Evolutionary conservation across 2,797 vertebrate genomes (phyloP).

Genomic region (Chrosomus eos): DNA sequence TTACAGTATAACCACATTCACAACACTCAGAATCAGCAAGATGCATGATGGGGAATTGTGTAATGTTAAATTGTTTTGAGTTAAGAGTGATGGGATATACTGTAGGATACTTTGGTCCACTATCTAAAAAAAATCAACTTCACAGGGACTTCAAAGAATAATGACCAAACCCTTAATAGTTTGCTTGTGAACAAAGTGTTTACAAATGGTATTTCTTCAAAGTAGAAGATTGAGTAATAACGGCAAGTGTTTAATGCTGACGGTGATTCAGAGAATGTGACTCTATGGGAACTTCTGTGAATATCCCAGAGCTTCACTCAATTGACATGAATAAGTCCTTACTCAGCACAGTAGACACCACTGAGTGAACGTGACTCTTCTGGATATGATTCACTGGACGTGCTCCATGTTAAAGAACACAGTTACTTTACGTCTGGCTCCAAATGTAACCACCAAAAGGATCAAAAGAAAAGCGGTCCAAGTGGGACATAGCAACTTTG

Average conservation of each 20-base stretch:
- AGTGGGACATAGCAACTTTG: not conserved
- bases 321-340: constrained; percentile 41
- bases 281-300: constrained; percentile 52
- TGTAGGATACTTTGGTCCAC: not conserved
- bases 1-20: not conserved
- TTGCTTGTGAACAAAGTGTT: constrained; percentile 32
- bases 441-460: constrained; percentile 44
- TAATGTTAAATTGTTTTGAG: not conserved
- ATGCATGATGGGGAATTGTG: not conserved
- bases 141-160: not conserved
- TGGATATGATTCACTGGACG: constrained; percentile 50
- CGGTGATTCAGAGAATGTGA: constrained; percentile 25
- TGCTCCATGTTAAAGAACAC: constrained; percentile 39
- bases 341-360: constrained; percentile 56
- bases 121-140: constrained; percentile 4
- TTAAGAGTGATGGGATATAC: not conserved
- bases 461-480: constrained; percentile 49
- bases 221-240: constrained; percentile 36
- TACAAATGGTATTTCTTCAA: constrained; percentile 42
- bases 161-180: constrained; percentile 17
- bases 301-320: constrained; percentile 29
- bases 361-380: constrained; percentile 55
- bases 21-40: not conserved
- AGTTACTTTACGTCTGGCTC: constrained; percentile 45
- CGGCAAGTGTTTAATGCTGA: constrained; percentile 17